Evolutionary conservation across 2,888 invertebrate species (phyloP).

Genomic region (Ophion obscuratus): DNA sequence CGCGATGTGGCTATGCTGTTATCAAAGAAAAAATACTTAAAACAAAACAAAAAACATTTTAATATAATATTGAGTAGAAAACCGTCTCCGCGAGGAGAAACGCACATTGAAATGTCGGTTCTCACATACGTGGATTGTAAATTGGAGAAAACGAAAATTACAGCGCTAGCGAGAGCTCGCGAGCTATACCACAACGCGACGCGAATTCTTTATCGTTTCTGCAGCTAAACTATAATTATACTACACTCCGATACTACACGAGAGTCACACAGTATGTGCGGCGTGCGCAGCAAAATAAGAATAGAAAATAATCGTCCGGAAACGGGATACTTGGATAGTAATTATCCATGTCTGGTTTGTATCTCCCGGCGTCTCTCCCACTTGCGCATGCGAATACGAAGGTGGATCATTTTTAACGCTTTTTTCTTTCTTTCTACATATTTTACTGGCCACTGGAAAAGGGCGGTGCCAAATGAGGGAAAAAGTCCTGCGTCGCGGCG

Average conservation of each 20-base stretch:
- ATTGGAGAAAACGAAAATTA: constrained; percentile 39
- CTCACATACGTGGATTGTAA: not conserved
- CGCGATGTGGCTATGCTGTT: constrained; percentile 72
- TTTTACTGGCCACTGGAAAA: not conserved
- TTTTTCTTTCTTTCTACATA: not conserved
- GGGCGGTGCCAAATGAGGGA: not conserved
- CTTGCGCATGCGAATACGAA: not conserved
- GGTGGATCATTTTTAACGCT: not conserved
- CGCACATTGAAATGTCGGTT: constrained; percentile 2
- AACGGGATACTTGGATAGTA: constrained; percentile 49
- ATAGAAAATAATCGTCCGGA: constrained; percentile 28
- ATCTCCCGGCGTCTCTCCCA: constrained; percentile 12
- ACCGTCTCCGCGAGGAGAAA: constrained; percentile 9
- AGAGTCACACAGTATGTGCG: constrained; percentile 57
- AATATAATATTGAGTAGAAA: constrained; percentile 43
- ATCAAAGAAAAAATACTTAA: constrained; percentile 55
- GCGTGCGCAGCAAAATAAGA: constrained; percentile 36
- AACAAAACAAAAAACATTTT: constrained; percentile 54
- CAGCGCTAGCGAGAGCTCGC: constrained; percentile 47
- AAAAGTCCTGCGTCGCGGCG: not conserved
- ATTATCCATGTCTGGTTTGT: constrained; percentile 59
- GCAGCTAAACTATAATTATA: constrained; percentile 60
- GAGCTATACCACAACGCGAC: constrained; percentile 48
- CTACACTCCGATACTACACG: constrained; percentile 48
- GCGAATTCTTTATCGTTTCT: constrained; percentile 64